Conservation (phyloP, 1,140 invertebrate genomes). For the Thaumatotibia leucotreta region DNA sequence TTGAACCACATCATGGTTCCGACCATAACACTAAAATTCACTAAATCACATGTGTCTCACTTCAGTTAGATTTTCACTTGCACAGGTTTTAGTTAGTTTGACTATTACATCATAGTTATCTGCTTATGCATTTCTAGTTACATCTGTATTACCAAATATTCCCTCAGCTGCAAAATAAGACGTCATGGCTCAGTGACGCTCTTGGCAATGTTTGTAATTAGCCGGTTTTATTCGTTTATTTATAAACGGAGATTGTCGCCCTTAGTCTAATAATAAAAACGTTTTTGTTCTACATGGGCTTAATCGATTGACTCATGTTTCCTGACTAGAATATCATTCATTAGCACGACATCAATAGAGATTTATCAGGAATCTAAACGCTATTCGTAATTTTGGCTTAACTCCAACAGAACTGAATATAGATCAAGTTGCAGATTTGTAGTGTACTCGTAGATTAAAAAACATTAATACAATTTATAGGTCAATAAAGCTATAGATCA, state of each 20-base stretch:
- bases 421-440: background rate
- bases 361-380: background rate
- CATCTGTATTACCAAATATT: background rate
- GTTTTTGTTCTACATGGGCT: background rate
- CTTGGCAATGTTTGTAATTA: conserved; percentile 20
- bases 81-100: conserved; percentile 9
- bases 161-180: conserved; percentile 16
- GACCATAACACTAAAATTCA: conserved; percentile 36
- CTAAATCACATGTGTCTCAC: conserved; percentile 2
- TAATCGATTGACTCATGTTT: background rate
- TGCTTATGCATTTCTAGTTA: conserved; percentile 5
- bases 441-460: background rate
- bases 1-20: conserved; percentile 69
- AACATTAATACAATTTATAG: background rate
- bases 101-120: background rate
- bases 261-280: background rate
- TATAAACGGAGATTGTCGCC: conserved; percentile 10
- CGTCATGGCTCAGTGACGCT: conserved; percentile 17
- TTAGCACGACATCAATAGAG: background rate
- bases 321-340: background rate
- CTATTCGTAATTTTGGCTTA: background rate
- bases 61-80: background rate
- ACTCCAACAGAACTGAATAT: background rate
- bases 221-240: conserved; percentile 8
- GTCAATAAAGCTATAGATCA: background rate